phyloP scores from a whole-genome alignment of 1,140 invertebrate genomes.

The Venustaconcha ellipsiformis region DNA sequence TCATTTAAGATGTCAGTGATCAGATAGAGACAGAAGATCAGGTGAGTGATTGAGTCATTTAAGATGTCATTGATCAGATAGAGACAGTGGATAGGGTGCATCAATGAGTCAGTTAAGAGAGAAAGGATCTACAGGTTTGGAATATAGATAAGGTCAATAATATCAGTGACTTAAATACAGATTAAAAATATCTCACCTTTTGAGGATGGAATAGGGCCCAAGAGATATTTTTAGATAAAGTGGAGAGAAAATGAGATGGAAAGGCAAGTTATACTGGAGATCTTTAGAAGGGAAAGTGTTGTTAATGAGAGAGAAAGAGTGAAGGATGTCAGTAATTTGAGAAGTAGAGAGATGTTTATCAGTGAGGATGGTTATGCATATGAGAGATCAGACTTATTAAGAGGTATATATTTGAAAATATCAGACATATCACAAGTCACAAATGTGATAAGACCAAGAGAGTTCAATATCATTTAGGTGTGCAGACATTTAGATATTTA shows the following conservation, averaged over 20 bases:
- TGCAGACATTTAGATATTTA: not conserved
- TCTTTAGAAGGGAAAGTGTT: not conserved
- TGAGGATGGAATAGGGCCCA: no score
- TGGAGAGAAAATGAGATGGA: not conserved
- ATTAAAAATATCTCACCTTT: no score
- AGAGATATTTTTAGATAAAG: no score
- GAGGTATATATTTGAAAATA: not conserved
- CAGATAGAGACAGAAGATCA: slow-evolving; percentile 92
- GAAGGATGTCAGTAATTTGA: not conserved
- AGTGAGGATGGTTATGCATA: no score
- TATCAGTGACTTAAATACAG: no score
- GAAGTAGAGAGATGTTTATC: not conserved
- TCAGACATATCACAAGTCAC: not conserved
- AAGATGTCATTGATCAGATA: not conserved
- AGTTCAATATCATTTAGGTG: not conserved
- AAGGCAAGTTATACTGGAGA: not conserved
- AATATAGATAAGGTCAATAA: no score
- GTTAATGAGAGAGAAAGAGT: not conserved
- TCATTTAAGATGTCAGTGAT: slow-evolving; percentile 86
- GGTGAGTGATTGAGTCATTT: slow-evolving; percentile 41
- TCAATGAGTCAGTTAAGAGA: no score
- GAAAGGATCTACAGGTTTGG: no score
- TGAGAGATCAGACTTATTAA: not conserved
- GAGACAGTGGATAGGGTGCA: not conserved
- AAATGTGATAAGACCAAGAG: slow-evolving; percentile 1